A percentile compares a stretch with the other conserved stretches of the same genome.
Evolutionary conservation across 2,113 vertebrate species (phyloP).

Genomic region (Microcebus jonahi): DNA sequence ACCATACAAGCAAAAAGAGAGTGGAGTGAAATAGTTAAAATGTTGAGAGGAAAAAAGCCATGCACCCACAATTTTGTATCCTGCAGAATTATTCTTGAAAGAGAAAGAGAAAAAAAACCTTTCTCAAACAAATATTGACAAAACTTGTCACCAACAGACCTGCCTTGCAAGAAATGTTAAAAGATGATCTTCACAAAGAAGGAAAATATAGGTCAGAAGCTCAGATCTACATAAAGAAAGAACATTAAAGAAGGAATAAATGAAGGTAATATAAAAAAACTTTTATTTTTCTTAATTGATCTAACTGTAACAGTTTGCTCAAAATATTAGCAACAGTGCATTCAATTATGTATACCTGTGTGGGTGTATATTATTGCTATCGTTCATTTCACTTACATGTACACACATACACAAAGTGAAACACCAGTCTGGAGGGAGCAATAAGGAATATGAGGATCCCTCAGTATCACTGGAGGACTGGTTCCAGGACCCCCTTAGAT

Average conservation of each 20-base stretch:
- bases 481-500: neutral
- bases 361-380: neutral
- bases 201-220: neutral
- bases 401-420: neutral
- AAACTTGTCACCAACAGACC: neutral
- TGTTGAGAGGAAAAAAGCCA: neutral
- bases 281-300: neutral
- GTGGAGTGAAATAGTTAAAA: neutral
- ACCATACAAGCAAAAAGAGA: neutral
- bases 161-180: neutral
- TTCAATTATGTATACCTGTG: neutral
- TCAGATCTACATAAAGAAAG: neutral
- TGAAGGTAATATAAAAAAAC: neutral
- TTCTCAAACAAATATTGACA: neutral
- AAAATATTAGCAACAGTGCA: neutral
- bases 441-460: neutral
- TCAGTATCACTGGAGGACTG: neutral
- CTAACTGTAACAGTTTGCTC: neutral
- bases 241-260: neutral
- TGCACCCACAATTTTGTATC: neutral
- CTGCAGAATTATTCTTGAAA: neutral
- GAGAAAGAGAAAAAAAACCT: neutral
- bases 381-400: neutral
- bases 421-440: neutral
- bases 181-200: neutral